Conservation (phyloP, 2,797 vertebrate species). For the Australoheros facetus region DNA sequence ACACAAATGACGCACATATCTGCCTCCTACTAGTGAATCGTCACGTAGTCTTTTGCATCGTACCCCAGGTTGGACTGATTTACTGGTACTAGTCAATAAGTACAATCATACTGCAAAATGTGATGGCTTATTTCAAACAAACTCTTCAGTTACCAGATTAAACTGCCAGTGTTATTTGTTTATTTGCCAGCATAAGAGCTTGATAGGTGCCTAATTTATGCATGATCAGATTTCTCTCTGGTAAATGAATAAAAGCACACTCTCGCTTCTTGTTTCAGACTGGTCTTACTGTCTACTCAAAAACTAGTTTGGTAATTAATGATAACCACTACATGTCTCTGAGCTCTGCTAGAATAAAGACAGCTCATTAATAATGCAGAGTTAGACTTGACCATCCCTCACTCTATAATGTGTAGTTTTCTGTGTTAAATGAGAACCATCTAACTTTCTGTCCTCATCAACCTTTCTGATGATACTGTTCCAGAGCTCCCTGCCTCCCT, state of each 20-base stretch:
- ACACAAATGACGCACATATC: not conserved
- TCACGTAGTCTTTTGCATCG: not conserved
- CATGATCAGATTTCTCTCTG: conserved; percentile 25
- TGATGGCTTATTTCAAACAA: not conserved
- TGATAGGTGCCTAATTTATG: not conserved
- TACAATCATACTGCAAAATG: not conserved
- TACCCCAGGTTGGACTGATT: not conserved
- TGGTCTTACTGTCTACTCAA: conserved; percentile 18
- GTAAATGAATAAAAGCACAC: conserved; percentile 17
- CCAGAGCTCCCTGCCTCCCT: conserved; percentile 68
- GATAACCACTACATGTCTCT: conserved; percentile 62
- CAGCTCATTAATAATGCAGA: conserved; percentile 75
- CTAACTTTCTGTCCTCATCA: conserved; percentile 80
- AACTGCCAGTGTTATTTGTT: not conserved
- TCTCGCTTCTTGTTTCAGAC: conserved; percentile 7
- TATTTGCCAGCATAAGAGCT: not conserved
- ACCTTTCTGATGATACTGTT: conserved; percentile 76
- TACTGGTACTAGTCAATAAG: not conserved
- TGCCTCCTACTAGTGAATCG: not conserved
- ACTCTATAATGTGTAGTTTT: conserved; percentile 64
- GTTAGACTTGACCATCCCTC: conserved; percentile 48
- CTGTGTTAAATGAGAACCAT: conserved; percentile 75
- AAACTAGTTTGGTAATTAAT: conserved; percentile 70
- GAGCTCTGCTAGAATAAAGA: conserved; percentile 58
- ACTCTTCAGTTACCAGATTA: not conserved